Evolutionary conservation across 2,888 invertebrate genomes (phyloP), one percentile per base, ranked within the genome.

Genomic region (Drosophila acutilabella): DNA sequence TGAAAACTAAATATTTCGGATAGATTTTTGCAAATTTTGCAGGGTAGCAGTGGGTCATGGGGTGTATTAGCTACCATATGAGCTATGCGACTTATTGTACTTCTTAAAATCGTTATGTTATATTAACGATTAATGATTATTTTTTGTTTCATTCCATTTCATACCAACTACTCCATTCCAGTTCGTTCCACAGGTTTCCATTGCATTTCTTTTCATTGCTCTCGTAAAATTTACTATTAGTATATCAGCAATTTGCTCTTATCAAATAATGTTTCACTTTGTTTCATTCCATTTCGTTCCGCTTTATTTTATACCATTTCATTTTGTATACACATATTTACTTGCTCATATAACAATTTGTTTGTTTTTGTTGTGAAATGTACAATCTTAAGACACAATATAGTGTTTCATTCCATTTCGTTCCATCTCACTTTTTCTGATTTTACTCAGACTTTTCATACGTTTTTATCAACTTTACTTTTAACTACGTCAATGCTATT

Each of bases 21-120:
- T 44, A 44, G 42, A 44, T 30, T 54, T 54, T 33, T 6, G 6
- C 10, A 13, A 1, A 8, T 14, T 11, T 1, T 44, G n/a, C 54
- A 56, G 54, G 54, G 54, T 56, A 56, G 30, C 5, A 0, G 13
- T 8, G 2, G 26, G 7, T 11, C 52, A 40, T 18, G 7, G 41
- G 53, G 53, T 33, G 42, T 54, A n/a, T 8, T 4, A 1, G 2
- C 20, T 33, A 8, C 18, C 10, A 20, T 2, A 20, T 30, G 0
- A 8, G 3, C 30, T 33, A 6, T 20, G 33, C 0, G 4, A 54
- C 54, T n/a, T 16, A 2, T n/a, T 8, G 8, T 7, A 2, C 30
- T 13, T 33, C 7, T 13, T 18, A 13, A 13, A 30, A 8, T 23
- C 23, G 23, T 23, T 23, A 23, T 20, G 4, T 23, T 23, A 6